These are phyloP conservation scores for Trichacis sp. DNA, from an alignment of 2,888 invertebrate species.

Conservation along the genomic window DNA sequence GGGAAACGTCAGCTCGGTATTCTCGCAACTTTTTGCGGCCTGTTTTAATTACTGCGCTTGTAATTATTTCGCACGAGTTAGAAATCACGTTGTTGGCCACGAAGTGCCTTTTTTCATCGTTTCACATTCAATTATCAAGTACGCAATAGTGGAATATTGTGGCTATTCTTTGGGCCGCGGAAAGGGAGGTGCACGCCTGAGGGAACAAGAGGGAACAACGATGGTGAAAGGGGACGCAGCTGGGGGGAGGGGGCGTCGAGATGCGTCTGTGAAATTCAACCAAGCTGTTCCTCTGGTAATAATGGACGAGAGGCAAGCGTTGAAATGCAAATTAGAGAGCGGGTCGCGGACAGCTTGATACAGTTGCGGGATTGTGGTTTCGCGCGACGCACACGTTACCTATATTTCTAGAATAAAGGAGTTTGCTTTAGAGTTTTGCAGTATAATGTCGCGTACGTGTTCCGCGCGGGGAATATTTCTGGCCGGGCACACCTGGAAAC, in stretches of 20 bases:
- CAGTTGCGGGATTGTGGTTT: conserved; percentile 66
- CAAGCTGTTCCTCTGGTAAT: conserved; percentile 66
- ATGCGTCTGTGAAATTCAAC: conserved; percentile 62
- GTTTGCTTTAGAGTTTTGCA: conserved; percentile 59
- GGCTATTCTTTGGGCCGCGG: conserved; percentile 2
- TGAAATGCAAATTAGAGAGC: conserved; percentile 67
- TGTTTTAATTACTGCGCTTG: too few species aligned
- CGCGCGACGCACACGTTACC: conserved; percentile 60
- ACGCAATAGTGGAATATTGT: background rate
- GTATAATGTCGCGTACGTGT: conserved; percentile 41
- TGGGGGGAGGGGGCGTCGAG: conserved; percentile 22
- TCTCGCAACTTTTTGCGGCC: too few species aligned
- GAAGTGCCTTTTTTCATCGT: background rate
- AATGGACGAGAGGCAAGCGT: conserved; percentile 66
- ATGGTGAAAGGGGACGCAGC: too few species aligned
- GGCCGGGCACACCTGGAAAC: too few species aligned
- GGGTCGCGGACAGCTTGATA: conserved; percentile 66
- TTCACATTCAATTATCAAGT: background rate
- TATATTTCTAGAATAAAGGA: conserved; percentile 62
- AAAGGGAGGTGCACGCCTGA: conserved; percentile 18
- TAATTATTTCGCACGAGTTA: background rate
- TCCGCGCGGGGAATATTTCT: conserved; percentile 22
- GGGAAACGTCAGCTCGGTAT: too few species aligned
- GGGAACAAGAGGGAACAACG: conserved; percentile 38
- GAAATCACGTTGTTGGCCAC: background rate